A percentile compares a stretch with the other conserved stretches of the same genome.
phyloP scores from a whole-genome alignment of 2,888 invertebrate genomes.

The Nematopogon swammerdamellus region DNA sequence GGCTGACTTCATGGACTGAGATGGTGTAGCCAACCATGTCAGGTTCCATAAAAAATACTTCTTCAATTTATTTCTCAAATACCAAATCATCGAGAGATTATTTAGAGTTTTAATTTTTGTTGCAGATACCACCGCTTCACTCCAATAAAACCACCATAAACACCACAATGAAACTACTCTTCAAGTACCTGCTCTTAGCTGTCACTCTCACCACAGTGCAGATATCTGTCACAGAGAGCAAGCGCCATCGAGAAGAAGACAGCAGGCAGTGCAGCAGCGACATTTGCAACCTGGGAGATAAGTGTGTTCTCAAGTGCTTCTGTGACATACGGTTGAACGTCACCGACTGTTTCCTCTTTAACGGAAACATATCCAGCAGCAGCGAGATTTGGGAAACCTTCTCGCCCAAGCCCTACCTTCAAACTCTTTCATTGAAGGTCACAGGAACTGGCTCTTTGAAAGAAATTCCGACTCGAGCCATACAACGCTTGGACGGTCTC shows the following conservation, averaged over 20 bases:
- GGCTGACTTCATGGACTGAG: too few species aligned
- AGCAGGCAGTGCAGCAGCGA: conserved; percentile 40
- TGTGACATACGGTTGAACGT: conserved; percentile 58
- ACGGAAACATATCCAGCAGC: conserved; percentile 61
- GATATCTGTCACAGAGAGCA: conserved; percentile 52
- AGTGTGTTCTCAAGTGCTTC: conserved; percentile 61
- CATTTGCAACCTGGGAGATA: conserved; percentile 55
- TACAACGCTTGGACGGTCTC: conserved; percentile 63
- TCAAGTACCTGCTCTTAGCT: conserved; percentile 51
- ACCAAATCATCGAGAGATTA: too few species aligned
- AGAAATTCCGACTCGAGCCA: conserved; percentile 67
- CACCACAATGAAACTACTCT: conserved; percentile 36
- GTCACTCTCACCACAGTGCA: conserved; percentile 49
- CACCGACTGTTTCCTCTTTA: conserved; percentile 72
- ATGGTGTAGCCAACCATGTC: too few species aligned
- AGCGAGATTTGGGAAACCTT: conserved; percentile 73
- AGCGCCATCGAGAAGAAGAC: conserved; percentile 41
- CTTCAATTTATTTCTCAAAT: too few species aligned
- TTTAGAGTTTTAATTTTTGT: not conserved
- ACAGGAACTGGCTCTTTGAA: conserved; percentile 65
- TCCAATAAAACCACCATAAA: not conserved
- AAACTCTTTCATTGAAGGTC: conserved; percentile 67
- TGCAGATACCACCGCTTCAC: too few species aligned
- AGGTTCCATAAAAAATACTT: too few species aligned
- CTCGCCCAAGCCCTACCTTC: conserved; percentile 65